phyloP scores from a whole-genome alignment of 2,888 invertebrate genomes.

The Acleris sparsana region DNA sequence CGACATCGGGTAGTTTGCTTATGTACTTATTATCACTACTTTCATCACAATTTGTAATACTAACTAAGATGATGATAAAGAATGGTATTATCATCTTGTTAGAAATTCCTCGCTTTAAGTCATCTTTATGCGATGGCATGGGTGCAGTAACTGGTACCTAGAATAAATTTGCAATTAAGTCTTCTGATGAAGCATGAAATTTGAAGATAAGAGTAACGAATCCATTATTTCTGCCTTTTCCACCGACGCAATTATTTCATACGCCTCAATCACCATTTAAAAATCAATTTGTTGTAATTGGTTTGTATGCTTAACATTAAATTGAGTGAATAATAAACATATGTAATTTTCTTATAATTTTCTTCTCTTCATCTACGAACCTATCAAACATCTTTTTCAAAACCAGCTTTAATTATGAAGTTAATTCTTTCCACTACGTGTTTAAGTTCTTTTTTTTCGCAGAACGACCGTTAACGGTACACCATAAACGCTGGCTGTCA shows the following conservation, averaged over 20 bases:
- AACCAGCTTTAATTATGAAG: no score
- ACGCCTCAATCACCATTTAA: background rate
- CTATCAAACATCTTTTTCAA: no score
- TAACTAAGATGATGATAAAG: slow-evolving; percentile 43
- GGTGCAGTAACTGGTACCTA: slow-evolving; percentile 5
- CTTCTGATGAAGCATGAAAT: slow-evolving; percentile 28
- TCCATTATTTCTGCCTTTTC: slow-evolving; percentile 4
- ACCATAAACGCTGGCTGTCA: no score
- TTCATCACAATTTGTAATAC: slow-evolving; percentile 41
- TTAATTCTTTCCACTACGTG: no score
- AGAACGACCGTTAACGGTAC: no score
- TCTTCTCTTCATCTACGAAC: no score
- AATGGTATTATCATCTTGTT: slow-evolving; percentile 49
- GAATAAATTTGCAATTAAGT: slow-evolving; percentile 6
- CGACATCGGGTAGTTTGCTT: slow-evolving; percentile 62
- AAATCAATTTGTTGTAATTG: no score
- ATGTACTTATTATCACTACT: slow-evolving; percentile 62
- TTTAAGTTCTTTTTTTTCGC: no score
- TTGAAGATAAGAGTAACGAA: slow-evolving; percentile 25
- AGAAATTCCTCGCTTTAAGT: slow-evolving; percentile 39
- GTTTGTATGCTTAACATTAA: no score
- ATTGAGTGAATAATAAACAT: no score
- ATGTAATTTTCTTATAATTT: no score
- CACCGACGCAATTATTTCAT: background rate
- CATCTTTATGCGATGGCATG: slow-evolving; percentile 26